Evolutionary conservation across 2,113 vertebrate species (phyloP).

Genomic region (Python bivittatus): DNA sequence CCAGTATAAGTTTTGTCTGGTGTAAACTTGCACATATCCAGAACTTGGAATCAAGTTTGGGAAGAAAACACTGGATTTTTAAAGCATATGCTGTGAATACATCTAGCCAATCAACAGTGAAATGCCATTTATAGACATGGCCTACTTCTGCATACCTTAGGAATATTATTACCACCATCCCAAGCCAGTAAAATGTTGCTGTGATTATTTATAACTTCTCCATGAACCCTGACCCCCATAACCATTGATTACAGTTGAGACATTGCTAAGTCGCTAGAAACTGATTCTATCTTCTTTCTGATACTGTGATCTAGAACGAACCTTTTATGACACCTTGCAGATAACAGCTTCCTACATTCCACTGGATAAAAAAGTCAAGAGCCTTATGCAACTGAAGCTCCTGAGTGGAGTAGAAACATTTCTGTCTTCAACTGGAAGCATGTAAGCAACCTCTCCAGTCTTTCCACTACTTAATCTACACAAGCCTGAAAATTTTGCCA

Average conservation of each 20-base stretch:
- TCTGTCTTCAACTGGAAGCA: background rate
- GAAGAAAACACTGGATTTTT: background rate
- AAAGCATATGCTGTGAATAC: background rate
- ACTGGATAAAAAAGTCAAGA: background rate
- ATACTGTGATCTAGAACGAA: background rate
- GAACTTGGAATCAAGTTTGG: background rate
- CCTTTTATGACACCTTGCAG: background rate
- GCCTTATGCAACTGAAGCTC: background rate
- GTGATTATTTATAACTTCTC: background rate
- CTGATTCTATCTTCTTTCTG: background rate
- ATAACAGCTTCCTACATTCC: background rate
- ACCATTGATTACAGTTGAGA: background rate
- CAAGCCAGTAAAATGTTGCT: background rate
- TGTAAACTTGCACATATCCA: background rate
- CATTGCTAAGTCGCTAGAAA: background rate
- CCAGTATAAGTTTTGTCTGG: background rate
- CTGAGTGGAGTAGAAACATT: background rate
- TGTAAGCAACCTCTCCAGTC: background rate
- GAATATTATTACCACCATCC: background rate
- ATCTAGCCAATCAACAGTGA: background rate
- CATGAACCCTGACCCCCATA: background rate
- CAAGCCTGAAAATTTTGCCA: background rate
- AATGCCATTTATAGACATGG: background rate
- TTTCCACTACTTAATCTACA: too few species aligned
- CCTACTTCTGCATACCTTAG: background rate